phyloP scores from a whole-genome alignment of 2,797 vertebrate genomes.

The Acestrorhynchus altus region DNA sequence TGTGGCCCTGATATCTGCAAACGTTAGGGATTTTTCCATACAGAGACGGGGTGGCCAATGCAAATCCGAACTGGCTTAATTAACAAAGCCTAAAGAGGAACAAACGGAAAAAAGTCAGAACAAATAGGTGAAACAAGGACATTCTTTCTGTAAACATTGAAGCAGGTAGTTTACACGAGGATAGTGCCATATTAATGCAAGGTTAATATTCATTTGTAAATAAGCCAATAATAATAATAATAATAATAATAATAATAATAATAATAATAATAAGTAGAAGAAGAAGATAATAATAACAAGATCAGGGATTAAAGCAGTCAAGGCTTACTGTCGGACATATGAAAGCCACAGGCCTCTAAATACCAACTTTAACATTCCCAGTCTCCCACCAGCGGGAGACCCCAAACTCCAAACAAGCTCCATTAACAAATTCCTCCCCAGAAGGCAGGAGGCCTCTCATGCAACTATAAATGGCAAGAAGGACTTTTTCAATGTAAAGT shows the following conservation, averaged over 20 bases:
- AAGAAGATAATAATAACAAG: slow-evolving; percentile 18
- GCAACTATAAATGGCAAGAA: slow-evolving; percentile 32
- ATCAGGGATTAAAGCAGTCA: slow-evolving; percentile 31
- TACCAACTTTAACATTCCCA: slow-evolving; percentile 43
- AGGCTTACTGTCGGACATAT: slow-evolving; percentile 31
- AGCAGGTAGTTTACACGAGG: background rate
- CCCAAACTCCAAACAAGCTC: slow-evolving; percentile 54
- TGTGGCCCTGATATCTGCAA: slow-evolving; percentile 49
- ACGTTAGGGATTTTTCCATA: slow-evolving; percentile 56
- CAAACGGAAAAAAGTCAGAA: slow-evolving; percentile 26
- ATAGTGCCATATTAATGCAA: background rate
- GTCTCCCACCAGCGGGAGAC: slow-evolving; percentile 65
- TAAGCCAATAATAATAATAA: background rate
- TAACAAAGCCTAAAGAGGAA: slow-evolving; percentile 59
- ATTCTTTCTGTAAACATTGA: background rate
- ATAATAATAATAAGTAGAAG: background rate
- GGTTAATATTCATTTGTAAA: too few relatives aligned
- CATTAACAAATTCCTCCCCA: slow-evolving; percentile 53
- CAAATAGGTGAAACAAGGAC: background rate
- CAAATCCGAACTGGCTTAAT: slow-evolving; percentile 40
- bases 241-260: slow-evolving; percentile 16
- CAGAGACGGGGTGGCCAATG: slow-evolving; percentile 49
- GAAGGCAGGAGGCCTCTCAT: slow-evolving; percentile 50
- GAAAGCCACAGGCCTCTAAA: slow-evolving; percentile 50
- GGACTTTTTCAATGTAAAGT: slow-evolving; percentile 13